These are phyloP conservation scores for Anadara kagoshimensis DNA, from an alignment of 1,140 invertebrate genomes.

Conservation along the genomic window DNA sequence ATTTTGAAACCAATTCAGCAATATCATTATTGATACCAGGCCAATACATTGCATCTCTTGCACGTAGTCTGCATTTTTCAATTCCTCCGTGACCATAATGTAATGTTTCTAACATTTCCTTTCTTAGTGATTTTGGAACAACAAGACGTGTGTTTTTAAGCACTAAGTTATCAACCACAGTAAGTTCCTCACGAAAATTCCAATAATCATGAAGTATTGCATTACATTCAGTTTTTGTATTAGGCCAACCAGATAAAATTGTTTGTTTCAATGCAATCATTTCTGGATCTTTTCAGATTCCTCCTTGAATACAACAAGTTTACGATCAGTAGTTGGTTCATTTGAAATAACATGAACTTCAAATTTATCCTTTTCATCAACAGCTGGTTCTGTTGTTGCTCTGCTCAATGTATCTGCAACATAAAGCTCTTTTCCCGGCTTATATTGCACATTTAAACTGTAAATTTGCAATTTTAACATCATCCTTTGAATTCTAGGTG, in stretches of 20 bases:
- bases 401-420: conserved; percentile 64
- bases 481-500: conserved; percentile 58
- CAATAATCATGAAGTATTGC: conserved; percentile 9
- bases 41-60: conserved; percentile 47
- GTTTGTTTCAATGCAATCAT: conserved; percentile 10
- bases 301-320: background rate
- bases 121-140: conserved; percentile 7
- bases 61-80: conserved; percentile 28
- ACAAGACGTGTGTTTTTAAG: conserved; percentile 27
- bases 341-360: background rate
- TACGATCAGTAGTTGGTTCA: conserved; percentile 7
- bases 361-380: conserved; percentile 1
- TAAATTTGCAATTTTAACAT: conserved; percentile 69
- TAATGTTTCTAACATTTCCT: conserved; percentile 19
- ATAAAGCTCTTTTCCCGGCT: conserved; percentile 67
- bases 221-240: conserved; percentile 2
- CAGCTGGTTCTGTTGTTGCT: background rate
- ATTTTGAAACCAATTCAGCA: conserved; percentile 24
- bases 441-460: conserved; percentile 69
- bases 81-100: conserved; percentile 24
- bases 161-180: conserved; percentile 30
- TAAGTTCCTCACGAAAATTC: conserved; percentile 35
- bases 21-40: conserved; percentile 42
- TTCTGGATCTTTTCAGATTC: background rate
- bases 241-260: conserved; percentile 30